Evolutionary conservation across 2,888 invertebrate genomes (phyloP), one percentile per base, ranked within the genome.

Genomic region (Hymenopus coronatus): DNA sequence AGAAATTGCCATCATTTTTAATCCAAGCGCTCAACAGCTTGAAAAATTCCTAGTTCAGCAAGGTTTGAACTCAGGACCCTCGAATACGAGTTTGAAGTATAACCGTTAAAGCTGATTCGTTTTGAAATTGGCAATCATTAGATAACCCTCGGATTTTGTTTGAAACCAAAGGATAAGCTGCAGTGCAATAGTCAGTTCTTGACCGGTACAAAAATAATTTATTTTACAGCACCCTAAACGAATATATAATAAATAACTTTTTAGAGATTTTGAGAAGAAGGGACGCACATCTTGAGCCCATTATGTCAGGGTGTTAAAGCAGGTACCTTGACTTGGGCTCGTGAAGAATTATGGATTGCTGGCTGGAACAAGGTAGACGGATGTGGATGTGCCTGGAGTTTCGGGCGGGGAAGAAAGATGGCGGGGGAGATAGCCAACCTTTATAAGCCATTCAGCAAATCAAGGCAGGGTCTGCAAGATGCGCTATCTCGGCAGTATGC

Each of bases 391-490:
- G 40, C 7, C 9, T 40, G 40, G 54, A 70, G 54, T 70, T 70
- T 20, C 15, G 54, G 54, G 20, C 20, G 54, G 54, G 12, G 25
- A 70, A 25, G 54, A 30, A 46, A 86, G 89, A 89, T 89, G 83
- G 88, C 54, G n/a, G 84, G n/a, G 28, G 12, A 88, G 88, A 88
- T 88, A 88, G 14, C 40, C 12, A 15, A 30, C 85, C 86, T 88
- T 82, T 84, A 86, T 89, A 86, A 89, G 82, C 89, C 89, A 89
- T 86, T 89, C 83, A 86, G 89, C 89, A 89, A 89, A 89, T 89
- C 89, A 89, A 89, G 86, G 82, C 89, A 33, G 12, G 85, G 85
- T 82, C 89, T 46, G 83, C 28, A 30, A 40, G 86, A 86, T 89
- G 27, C 33, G 9, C 40, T 83, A 86, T 86, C 83, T 12, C 83